phyloP scores from a whole-genome alignment of 2,797 vertebrate species.

The Enteromius trimaculatus region DNA sequence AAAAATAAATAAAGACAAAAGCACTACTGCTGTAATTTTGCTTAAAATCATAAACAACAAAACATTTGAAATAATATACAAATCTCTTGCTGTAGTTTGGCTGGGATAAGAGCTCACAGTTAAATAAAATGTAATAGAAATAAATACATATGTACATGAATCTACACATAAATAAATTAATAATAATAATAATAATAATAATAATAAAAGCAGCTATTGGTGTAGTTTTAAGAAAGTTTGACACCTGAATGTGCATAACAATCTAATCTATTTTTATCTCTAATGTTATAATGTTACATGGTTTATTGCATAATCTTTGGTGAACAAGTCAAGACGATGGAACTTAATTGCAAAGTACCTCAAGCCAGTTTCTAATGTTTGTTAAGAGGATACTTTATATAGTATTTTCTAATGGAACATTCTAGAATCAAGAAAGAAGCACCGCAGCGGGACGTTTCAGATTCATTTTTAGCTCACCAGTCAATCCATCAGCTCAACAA shows the following conservation, averaged over 20 bases:
- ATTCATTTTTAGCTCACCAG: slow-evolving; percentile 12
- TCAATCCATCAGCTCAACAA: slow-evolving; percentile 25
- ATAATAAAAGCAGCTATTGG: not conserved
- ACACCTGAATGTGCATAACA: not conserved
- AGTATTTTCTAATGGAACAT: not conserved
- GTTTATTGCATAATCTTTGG: not conserved
- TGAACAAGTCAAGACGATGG: not conserved
- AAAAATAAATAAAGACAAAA: not conserved
- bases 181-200: not conserved
- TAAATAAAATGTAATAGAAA: not conserved
- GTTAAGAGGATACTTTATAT: not conserved
- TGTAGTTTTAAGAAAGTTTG: not conserved
- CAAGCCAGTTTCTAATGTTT: not conserved
- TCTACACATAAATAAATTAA: not conserved
- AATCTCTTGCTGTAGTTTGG: not conserved
- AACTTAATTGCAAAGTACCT: not conserved
- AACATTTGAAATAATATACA: not conserved
- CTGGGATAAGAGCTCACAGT: not conserved
- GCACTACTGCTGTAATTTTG: not conserved
- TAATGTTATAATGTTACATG: not conserved
- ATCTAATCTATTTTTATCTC: not conserved
- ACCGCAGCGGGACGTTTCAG: not conserved
- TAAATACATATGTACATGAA: not conserved
- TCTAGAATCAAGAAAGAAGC: not conserved
- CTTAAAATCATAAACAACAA: not conserved